Percentiles rank a stretch among this genome's conserved stretches.
These are phyloP conservation scores for Varecia variegata DNA, from an alignment of 2,797 vertebrate species.

Conservation along the genomic window DNA sequence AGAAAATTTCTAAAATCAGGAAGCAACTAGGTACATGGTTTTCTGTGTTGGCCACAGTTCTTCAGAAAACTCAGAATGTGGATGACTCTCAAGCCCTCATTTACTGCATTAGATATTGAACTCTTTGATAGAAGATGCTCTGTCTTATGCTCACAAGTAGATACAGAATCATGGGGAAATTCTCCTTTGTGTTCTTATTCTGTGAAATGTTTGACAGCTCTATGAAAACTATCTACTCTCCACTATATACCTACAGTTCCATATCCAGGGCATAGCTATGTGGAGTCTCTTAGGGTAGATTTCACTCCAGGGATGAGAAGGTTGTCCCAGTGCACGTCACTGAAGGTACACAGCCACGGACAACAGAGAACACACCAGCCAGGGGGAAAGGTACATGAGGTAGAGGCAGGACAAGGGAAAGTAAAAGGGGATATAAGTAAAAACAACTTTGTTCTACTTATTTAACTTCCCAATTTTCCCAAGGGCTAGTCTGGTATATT, in stretches of 20 bases:
- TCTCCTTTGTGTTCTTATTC: not conserved
- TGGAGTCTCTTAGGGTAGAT: not conserved
- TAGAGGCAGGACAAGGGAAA: not conserved
- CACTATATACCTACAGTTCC: not conserved
- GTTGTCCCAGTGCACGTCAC: not conserved
- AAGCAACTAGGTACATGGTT: not conserved
- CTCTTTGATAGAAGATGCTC: not conserved
- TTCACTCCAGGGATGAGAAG: not conserved
- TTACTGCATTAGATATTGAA: not conserved
- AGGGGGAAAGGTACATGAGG: not conserved
- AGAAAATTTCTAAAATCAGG: not conserved
- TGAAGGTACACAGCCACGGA: rapidly evolving
- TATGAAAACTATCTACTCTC: not conserved
- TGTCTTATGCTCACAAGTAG: not conserved
- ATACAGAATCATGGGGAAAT: not conserved
- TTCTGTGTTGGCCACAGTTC: not conserved
- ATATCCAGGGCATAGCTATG: not conserved
- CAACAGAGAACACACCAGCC: not conserved
- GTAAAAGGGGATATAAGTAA: not conserved
- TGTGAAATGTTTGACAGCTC: not conserved
- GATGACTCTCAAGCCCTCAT: not conserved
- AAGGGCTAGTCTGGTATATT: not conserved
- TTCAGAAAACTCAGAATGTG: not conserved
- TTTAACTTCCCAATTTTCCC: not conserved
- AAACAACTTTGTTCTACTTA: not conserved